A percentile compares a stretch with the other conserved stretches of the same genome.
Evolutionary conservation across 2,797 vertebrate species (phyloP).

Genomic region (Phaenicophaeus curvirostris): DNA sequence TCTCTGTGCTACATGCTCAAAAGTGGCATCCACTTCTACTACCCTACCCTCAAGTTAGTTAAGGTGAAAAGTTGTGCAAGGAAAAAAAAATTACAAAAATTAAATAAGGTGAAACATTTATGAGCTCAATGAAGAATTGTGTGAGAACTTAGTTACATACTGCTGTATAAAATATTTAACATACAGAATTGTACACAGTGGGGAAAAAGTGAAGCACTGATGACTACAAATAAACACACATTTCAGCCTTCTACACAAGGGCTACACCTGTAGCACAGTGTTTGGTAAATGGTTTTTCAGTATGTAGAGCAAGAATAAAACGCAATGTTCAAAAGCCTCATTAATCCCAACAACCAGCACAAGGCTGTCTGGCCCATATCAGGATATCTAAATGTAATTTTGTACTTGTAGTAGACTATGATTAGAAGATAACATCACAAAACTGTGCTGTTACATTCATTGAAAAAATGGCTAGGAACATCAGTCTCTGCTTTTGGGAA

Average conservation of each 20-base stretch:
- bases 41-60: not conserved
- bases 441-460: not conserved
- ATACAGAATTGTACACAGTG: not conserved
- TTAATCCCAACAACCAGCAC: not conserved
- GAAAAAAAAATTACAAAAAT: not conserved
- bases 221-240: not conserved
- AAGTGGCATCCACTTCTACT: not conserved
- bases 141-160: not conserved
- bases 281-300: not conserved
- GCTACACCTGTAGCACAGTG: not conserved
- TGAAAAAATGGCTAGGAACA: not conserved
- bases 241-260: rapidly evolving
- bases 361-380: not conserved
- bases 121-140: not conserved
- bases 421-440: not conserved
- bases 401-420: not conserved
- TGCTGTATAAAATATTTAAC: not conserved
- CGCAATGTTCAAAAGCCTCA: not conserved
- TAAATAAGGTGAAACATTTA: not conserved
- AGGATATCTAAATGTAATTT: not conserved
- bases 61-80: not conserved
- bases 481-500: not conserved
- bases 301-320: not conserved
- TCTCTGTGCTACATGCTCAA: not conserved
- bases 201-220: not conserved